Evolutionary conservation across 1,140 invertebrate genomes (phyloP), one percentile per base, ranked within the genome.

Genomic region (Plectus sambesii): DNA sequence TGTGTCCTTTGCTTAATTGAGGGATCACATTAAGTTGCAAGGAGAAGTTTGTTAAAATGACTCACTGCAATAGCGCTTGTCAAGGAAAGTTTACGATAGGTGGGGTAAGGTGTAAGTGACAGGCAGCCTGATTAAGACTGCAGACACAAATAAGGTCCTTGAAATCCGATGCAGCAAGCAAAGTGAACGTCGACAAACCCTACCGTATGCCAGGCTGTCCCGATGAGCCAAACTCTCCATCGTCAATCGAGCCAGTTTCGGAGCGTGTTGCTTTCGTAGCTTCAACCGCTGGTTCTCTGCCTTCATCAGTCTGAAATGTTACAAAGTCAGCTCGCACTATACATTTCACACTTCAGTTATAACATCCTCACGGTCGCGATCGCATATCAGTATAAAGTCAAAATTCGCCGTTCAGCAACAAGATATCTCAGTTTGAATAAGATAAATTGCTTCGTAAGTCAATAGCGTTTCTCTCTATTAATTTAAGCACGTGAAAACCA

Each of bases 151-250:
- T 53, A 19, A 9, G 12, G n/a, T 22, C 17, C 42, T 50, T 15
- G 9, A 20, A 50, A 51, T 35, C n/a, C n/a, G n/a, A n/a, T n/a
- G n/a, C n/a, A n/a, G n/a, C n/a, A n/a, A n/a, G n/a, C n/a, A n/a
- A n/a, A n/a, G 12, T n/a, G 24, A 35, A 40, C 39, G 12, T n/a
- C 22, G 51, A 51, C 6, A 37, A 5, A 6, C 19, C 43, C 59
- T 62, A 77, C 77, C 78, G 70, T 80, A 81, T 49, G 81, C 71
- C 2, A 86, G 75, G 33, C 80, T 73, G 68, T 88, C 85, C 59
- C 79, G 80, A 62, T 87, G 78, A 0, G 84, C 87, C 1, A 82
- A 85, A 45, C 82, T 84, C 69, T 88, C 84, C 2, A 89, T 70
- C 2, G 83, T 82, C n/a, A 87, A 71, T 41, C 83, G 79, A 0